Percentiles rank a stretch among this genome's conserved stretches.
Conservation (phyloP, 2,888 invertebrate genomes). For the Encarsia formosa region DNA sequence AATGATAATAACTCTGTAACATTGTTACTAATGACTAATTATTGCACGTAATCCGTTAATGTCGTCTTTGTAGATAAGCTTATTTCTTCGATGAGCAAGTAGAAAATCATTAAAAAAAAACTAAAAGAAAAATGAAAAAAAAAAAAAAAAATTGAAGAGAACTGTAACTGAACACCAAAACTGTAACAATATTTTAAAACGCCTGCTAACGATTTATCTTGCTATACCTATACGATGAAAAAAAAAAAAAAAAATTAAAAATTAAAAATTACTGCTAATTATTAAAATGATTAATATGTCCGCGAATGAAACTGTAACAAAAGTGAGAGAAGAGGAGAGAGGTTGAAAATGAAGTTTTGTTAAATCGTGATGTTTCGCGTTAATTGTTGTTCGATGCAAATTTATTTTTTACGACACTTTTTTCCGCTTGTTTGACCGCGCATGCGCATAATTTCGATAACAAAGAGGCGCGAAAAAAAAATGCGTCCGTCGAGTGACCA, state of each 20-base stretch:
- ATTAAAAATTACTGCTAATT: no score
- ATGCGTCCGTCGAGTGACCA: not conserved
- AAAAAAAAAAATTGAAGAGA: constrained; percentile 34
- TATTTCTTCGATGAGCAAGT: constrained; percentile 26
- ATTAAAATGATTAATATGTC: no score
- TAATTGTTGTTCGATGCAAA: constrained; percentile 24
- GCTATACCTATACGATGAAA: constrained; percentile 13
- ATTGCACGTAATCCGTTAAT: constrained; percentile 32
- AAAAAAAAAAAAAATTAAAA: constrained; percentile 7
- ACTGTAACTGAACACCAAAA: constrained; percentile 51
- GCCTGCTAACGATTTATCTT: constrained; percentile 22
- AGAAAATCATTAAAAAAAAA: constrained; percentile 27
- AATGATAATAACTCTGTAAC: constrained; percentile 14
- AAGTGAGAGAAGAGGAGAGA: no score
- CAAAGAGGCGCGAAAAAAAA: not conserved
- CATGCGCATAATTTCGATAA: not conserved
- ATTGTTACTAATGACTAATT: constrained; percentile 19
- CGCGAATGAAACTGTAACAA: no score
- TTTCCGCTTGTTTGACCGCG: constrained; percentile 19
- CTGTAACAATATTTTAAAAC: constrained; percentile 40
- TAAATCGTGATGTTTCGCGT: constrained; percentile 16
- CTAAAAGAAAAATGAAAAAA: constrained; percentile 21
- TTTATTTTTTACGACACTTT: constrained; percentile 26
- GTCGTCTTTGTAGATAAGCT: constrained; percentile 28
- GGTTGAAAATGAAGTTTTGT: constrained; percentile 13